These are phyloP conservation scores for Chironomus tepperi DNA, from an alignment of 1,140 invertebrate species.

Conservation along the genomic window DNA sequence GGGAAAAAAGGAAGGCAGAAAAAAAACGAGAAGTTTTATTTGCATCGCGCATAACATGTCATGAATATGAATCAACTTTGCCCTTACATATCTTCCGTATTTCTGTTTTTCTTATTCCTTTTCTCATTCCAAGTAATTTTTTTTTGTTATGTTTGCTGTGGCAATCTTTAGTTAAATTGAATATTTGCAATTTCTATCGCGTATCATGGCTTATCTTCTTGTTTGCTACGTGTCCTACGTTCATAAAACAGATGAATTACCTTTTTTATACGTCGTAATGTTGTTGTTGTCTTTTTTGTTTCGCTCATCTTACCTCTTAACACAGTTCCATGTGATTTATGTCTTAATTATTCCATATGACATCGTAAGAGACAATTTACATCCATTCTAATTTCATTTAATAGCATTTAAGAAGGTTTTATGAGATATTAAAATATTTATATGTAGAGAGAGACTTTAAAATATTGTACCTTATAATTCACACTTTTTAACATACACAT, in stretches of 20 bases:
- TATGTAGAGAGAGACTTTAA: not conserved
- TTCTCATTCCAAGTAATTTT: not conserved
- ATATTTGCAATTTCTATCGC: conserved; percentile 13
- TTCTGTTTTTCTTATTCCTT: not conserved
- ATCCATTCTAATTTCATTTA: not conserved
- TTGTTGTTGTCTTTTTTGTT: not conserved
- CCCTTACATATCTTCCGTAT: not conserved
- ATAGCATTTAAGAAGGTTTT: not conserved
- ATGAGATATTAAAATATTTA: not conserved
- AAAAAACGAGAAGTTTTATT: not conserved
- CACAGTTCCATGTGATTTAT: not conserved
- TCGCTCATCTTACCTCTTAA: not conserved
- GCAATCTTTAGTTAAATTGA: conserved; percentile 9
- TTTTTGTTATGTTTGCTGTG: not conserved
- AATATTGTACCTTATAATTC: too few relatives aligned
- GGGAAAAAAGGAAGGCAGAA: not conserved
- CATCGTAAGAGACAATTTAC: not conserved
- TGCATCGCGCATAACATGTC: not conserved
- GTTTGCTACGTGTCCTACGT: not conserved
- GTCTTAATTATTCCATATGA: not conserved
- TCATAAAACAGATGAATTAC: not conserved
- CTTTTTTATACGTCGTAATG: not conserved
- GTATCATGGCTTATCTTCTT: conserved; percentile 6
- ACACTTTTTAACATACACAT: too few relatives aligned
- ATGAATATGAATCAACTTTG: conserved; percentile 11